phyloP scores from a whole-genome alignment of 2,797 vertebrate species.

The Buphagus erythrorhynchus region DNA sequence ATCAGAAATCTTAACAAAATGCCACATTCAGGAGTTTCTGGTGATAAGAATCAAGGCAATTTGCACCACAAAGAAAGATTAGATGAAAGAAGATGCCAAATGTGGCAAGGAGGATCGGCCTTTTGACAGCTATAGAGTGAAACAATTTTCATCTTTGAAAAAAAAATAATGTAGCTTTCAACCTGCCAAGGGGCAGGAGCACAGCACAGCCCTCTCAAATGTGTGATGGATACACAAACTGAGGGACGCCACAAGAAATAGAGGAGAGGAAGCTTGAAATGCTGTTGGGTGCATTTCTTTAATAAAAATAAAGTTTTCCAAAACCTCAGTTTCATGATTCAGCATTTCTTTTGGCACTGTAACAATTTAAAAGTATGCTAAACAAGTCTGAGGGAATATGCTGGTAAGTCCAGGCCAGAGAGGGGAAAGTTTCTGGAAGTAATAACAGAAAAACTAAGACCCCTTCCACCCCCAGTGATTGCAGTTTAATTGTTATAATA shows the following conservation, averaged over 20 bases:
- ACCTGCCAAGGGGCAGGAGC: background rate
- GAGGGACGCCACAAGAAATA: background rate
- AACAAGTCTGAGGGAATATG: conserved; percentile 2
- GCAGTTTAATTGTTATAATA: background rate
- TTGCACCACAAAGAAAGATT: background rate
- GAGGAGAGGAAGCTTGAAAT: conserved; percentile 24
- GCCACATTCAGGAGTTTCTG: background rate
- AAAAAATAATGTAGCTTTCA: background rate
- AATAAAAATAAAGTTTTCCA: conserved; percentile 58
- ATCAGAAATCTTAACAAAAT: background rate
- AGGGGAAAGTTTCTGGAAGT: background rate
- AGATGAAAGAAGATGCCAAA: background rate
- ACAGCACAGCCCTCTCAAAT: background rate
- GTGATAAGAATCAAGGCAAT: background rate
- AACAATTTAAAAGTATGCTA: conserved; percentile 36
- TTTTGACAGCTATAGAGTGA: background rate
- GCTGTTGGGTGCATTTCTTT: conserved; percentile 54
- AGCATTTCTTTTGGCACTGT: conserved; percentile 62
- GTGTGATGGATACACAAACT: background rate
- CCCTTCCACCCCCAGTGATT: background rate
- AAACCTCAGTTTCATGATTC: conserved; percentile 66
- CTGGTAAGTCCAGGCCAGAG: background rate
- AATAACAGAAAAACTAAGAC: background rate
- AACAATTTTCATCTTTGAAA: background rate
- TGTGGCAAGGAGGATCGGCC: background rate